Evolutionary conservation across 30 jellyfish, hydroid and myxozoan genomes (phyloP).

Genomic region (Mastigias papua): DNA sequence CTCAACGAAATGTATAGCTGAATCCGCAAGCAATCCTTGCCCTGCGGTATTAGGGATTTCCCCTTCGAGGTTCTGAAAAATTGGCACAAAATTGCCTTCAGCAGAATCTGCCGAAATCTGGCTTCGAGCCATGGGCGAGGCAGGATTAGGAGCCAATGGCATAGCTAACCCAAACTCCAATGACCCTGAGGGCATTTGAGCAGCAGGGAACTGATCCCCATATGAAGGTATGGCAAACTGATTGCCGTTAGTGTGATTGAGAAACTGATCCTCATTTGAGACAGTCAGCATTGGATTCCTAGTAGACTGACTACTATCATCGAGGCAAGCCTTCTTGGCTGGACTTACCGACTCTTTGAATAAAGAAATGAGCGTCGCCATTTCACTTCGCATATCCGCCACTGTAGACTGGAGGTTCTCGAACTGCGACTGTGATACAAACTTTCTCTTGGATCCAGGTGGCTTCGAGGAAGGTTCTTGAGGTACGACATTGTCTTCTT

Average conservation of each 20-base stretch:
- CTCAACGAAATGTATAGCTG: constrained; percentile 1
- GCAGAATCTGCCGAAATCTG: background rate
- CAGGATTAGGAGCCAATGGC: background rate
- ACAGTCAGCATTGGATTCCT: background rate
- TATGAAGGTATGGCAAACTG: constrained; percentile 28
- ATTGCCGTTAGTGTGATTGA: constrained; percentile 5
- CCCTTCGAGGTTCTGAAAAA: background rate
- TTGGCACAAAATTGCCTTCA: background rate
- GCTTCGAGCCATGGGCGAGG: background rate
- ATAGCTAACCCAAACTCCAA: background rate
- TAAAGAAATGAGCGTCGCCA: background rate
- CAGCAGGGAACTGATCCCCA: constrained; percentile 37
- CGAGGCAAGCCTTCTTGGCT: background rate
- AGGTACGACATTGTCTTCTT: too few species aligned
- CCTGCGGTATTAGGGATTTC: background rate
- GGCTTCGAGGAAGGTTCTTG: too few species aligned
- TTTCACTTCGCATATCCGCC: constrained; percentile 1
- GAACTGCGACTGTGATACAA: too few species aligned
- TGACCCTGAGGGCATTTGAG: background rate
- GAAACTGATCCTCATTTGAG: constrained; percentile 16
- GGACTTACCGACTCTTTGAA: constrained; percentile 6
- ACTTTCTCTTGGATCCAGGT: too few species aligned
- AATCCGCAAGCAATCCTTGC: background rate
- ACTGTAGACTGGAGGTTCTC: background rate
- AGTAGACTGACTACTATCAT: background rate